Evolutionary conservation across 1,140 invertebrate genomes (phyloP).

Genomic region (Samia ricini): DNA sequence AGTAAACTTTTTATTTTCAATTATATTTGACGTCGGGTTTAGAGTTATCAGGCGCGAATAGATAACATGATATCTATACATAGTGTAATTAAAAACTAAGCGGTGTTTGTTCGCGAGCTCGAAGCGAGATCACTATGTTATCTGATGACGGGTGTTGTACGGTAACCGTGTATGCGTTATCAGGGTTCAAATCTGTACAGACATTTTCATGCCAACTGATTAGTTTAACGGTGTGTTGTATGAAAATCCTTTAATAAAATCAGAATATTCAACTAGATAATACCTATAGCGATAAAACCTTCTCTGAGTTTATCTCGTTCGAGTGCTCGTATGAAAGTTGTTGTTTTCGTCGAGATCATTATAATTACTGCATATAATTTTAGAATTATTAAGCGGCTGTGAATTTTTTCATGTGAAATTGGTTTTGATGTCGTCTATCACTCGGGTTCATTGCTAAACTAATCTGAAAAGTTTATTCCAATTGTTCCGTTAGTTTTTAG

Average conservation of each 20-base stretch:
- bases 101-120: constrained; percentile 4
- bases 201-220: background rate
- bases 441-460: no score
- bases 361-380: no score
- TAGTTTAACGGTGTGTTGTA: background rate
- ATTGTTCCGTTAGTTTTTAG: no score
- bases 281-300: no score
- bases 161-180: background rate
- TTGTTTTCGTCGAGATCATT: no score
- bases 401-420: no score
- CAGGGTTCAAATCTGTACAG: background rate
- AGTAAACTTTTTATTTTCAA: background rate
- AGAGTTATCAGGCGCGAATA: background rate
- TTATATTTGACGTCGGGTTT: background rate
- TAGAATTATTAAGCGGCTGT: no score
- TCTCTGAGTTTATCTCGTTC: no score
- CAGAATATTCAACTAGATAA: background rate
- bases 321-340: no score
- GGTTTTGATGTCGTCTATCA: no score
- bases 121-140: background rate
- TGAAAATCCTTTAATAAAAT: background rate
- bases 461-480: no score
- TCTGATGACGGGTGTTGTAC: background rate
- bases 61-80: constrained; percentile 4
- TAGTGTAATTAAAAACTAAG: constrained; percentile 10